These are phyloP conservation scores for Manacus vitellinus DNA, from an alignment of 2,113 vertebrate species.

Conservation along the genomic window DNA sequence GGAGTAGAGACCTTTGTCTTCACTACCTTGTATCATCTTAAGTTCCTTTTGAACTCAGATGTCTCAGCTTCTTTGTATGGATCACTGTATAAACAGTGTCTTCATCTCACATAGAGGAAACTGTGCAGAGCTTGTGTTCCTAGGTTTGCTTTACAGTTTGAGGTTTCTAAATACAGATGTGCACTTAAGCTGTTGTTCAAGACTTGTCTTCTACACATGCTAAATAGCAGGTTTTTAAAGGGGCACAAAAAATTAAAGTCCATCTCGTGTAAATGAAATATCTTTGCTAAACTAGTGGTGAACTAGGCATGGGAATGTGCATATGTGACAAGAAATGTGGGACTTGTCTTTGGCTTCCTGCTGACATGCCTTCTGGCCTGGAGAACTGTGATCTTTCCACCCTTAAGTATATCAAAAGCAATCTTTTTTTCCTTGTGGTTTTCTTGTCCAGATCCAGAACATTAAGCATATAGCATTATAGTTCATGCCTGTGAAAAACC, in stretches of 20 bases:
- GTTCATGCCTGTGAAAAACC: neutral
- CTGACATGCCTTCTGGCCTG: neutral
- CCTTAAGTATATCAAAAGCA: neutral
- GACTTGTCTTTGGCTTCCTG: neutral
- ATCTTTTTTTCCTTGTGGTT: neutral
- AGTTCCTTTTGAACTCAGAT: neutral
- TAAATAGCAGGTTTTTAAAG: neutral
- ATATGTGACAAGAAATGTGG: neutral
- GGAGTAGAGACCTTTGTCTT: neutral
- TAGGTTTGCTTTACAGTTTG: neutral
- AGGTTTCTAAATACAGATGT: neutral
- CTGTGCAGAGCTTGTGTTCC: neutral
- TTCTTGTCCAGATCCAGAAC: neutral
- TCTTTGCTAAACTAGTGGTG: neutral
- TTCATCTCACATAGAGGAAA: neutral
- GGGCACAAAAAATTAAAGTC: rapidly evolving
- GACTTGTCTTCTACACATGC: neutral
- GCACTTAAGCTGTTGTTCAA: neutral
- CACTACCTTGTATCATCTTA: neutral
- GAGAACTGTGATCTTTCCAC: neutral
- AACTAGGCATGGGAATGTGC: neutral
- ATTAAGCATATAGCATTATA: neutral
- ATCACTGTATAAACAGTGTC: neutral
- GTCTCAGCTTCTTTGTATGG: neutral
- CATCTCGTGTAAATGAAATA: neutral